These are phyloP conservation scores for Brachypalpus laphriformis DNA, from an alignment of 2,888 invertebrate genomes.

Conservation along the genomic window DNA sequence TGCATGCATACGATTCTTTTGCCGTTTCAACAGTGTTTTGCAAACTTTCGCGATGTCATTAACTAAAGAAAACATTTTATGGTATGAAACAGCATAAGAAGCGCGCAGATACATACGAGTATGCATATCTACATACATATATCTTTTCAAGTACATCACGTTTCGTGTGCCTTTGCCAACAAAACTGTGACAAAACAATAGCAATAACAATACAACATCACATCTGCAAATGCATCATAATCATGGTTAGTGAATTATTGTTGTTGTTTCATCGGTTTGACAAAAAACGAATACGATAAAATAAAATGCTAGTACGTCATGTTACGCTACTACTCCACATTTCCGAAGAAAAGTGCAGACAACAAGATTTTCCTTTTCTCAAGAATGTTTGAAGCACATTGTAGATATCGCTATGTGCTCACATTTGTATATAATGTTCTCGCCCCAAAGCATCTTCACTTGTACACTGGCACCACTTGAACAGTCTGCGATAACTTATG, in stretches of 20 bases:
- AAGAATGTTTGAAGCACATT: constrained; percentile 22
- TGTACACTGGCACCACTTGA: constrained; percentile 3
- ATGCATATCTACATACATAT: not conserved
- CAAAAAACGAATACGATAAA: not conserved
- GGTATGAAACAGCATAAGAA: not conserved
- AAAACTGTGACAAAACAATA: constrained; percentile 18
- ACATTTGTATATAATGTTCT: not conserved
- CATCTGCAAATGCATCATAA: constrained; percentile 22
- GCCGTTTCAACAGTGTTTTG: not conserved
- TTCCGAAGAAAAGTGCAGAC: constrained; percentile 16
- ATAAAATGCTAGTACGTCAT: constrained; percentile 10
- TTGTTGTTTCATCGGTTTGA: constrained; percentile 6
- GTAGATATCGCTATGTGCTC: not conserved
- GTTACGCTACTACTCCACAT: constrained; percentile 5
- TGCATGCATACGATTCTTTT: constrained; percentile 11
- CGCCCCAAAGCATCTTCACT: not conserved
- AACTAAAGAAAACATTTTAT: not conserved
- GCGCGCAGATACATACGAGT: too few species aligned
- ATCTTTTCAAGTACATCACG: constrained; percentile 23
- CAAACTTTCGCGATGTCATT: not conserved
- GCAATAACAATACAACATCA: not conserved
- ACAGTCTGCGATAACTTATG: not conserved
- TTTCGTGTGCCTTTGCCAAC: constrained; percentile 16
- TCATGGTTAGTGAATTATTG: constrained; percentile 16
- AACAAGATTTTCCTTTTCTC: constrained; percentile 24